Conservation (phyloP, 1,140 invertebrate genomes). For the Kradibia gibbosae region DNA sequence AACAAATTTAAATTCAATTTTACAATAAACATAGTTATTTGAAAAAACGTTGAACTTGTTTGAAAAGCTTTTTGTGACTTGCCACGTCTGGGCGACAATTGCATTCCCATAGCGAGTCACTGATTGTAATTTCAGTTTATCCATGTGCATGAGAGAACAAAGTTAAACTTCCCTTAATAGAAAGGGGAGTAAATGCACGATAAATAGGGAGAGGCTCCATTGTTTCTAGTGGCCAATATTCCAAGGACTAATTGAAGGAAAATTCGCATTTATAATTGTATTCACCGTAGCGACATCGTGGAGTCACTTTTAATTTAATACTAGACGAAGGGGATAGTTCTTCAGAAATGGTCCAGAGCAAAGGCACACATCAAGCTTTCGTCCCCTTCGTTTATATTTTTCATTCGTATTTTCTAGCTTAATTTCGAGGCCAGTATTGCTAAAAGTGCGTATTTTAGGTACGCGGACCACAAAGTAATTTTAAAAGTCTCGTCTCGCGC, state of each 20-base stretch:
- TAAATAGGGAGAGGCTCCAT: conserved; percentile 54
- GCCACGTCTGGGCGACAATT: not conserved
- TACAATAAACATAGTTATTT: no score
- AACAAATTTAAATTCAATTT: no score
- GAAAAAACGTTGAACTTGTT: not conserved
- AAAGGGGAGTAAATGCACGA: conserved; percentile 11
- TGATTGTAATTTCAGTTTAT: conserved; percentile 28
- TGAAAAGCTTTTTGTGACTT: not conserved
- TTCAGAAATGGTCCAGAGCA: not conserved
- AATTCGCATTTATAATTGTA: conserved; percentile 64
- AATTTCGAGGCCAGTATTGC: conserved; percentile 18
- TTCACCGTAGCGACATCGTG: not conserved
- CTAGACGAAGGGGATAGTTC: conserved; percentile 20
- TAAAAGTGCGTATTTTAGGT: conserved; percentile 51
- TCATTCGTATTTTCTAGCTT: conserved; percentile 43
- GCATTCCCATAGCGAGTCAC: not conserved
- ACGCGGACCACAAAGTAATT: conserved; percentile 58
- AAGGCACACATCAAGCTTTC: not conserved
- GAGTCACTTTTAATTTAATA: conserved; percentile 64
- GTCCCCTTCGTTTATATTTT: not conserved
- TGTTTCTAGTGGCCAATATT: conserved; percentile 44
- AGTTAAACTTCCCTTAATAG: conserved; percentile 6
- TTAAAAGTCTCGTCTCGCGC: conserved; percentile 65
- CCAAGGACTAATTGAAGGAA: conserved; percentile 65
- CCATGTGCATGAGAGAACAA: not conserved